Percentiles rank a stretch among this genome's conserved stretches.
Evolutionary conservation across 2,113 vertebrate genomes (phyloP).

Genomic region (Osmerus eperlanus): DNA sequence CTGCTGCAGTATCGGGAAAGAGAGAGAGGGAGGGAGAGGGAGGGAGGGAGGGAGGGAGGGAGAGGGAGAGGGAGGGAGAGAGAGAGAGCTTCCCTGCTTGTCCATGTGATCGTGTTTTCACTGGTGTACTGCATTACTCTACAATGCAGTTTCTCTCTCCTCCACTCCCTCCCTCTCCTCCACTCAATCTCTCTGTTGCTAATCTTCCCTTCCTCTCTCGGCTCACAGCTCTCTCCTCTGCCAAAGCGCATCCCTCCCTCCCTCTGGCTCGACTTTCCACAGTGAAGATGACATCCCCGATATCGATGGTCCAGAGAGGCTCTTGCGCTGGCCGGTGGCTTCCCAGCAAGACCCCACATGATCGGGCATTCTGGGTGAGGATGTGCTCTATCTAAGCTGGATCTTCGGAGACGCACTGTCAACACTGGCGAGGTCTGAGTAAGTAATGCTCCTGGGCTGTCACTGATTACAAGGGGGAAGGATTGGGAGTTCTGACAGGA

Average conservation of each 20-base stretch:
- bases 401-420: slow-evolving; percentile 76
- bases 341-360: slow-evolving; percentile 82
- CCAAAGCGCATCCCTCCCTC: slow-evolving; percentile 34
- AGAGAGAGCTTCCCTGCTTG: slow-evolving; percentile 47
- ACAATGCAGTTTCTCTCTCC: slow-evolving; percentile 53
- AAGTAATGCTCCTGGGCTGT: slow-evolving; percentile 68
- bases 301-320: slow-evolving; percentile 90
- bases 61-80: slow-evolving; percentile 39
- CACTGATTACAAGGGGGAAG: slow-evolving; percentile 3
- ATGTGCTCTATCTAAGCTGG: slow-evolving; percentile 85
- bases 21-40: slow-evolving; percentile 17
- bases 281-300: slow-evolving; percentile 91
- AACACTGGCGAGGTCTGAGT: slow-evolving; percentile 79
- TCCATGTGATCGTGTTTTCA: slow-evolving; percentile 42
- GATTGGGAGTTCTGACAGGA: neutral
- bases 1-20: slow-evolving; percentile 79
- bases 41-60: slow-evolving; percentile 55
- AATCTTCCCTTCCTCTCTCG: slow-evolving; percentile 43
- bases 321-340: slow-evolving; percentile 80
- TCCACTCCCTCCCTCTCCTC: slow-evolving; percentile 44
- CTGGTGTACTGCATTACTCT: slow-evolving; percentile 65
- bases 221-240: slow-evolving; percentile 46
- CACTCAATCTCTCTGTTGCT: slow-evolving; percentile 42
- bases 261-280: slow-evolving; percentile 77
- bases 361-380: slow-evolving; percentile 79